A percentile compares a stretch with the other conserved stretches of the same genome.
phyloP scores from a whole-genome alignment of 2,797 vertebrate species.

The Sylvia borin region DNA sequence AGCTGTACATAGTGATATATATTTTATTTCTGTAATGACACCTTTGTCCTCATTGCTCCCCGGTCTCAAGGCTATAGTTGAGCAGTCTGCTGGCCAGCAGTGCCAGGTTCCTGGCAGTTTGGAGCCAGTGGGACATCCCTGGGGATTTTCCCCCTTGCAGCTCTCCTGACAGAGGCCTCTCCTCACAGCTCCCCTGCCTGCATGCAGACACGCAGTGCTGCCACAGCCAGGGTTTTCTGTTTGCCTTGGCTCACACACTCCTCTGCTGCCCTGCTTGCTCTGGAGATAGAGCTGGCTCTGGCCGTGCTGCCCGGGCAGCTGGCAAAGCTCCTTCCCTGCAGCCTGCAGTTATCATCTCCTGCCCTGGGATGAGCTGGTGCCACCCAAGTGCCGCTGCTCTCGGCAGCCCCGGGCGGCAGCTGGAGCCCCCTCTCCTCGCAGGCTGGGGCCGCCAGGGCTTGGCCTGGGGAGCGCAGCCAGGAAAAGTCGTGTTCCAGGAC shows the following conservation, averaged over 20 bases:
- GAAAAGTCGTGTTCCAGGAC: neutral
- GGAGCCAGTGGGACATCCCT: neutral
- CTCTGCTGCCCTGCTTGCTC: neutral
- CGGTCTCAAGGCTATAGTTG: neutral
- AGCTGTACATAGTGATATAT: neutral
- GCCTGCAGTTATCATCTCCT: neutral
- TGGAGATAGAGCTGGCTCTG: neutral
- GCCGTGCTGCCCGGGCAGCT: neutral
- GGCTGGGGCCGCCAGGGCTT: neutral
- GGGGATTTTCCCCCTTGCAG: neutral
- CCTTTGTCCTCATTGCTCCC: neutral
- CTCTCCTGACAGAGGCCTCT: neutral
- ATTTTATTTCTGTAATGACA: neutral
- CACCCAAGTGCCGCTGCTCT: neutral
- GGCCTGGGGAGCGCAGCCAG: neutral
- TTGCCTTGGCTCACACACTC: neutral
- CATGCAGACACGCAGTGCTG: fast-evolving
- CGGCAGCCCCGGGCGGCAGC: neutral
- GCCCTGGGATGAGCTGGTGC: neutral
- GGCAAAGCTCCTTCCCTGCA: neutral
- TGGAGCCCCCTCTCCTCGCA: neutral
- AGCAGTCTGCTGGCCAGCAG: neutral
- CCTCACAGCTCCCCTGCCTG: neutral
- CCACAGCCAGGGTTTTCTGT: neutral
- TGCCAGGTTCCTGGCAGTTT: neutral